These are phyloP conservation scores for Achlya flavicornis DNA, from an alignment of 2,888 invertebrate genomes.

Conservation along the genomic window DNA sequence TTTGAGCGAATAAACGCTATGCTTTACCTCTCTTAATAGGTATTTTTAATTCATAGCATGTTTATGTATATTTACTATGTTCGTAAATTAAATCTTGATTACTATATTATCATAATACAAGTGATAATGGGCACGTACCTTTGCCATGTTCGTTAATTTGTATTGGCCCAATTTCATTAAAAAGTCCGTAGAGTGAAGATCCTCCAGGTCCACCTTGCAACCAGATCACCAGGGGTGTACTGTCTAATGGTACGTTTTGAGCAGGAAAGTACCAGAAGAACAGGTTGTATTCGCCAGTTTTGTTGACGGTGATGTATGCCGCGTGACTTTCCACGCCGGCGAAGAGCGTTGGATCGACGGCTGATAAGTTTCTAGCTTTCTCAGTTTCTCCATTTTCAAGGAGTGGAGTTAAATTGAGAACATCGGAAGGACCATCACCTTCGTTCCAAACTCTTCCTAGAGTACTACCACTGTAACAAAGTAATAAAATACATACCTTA, in stretches of 20 bases:
- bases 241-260: conserved; percentile 39
- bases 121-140: background rate
- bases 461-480: background rate
- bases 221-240: conserved; percentile 68
- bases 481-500: background rate
- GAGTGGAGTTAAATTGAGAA: background rate
- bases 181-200: conserved; percentile 66
- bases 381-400: conserved; percentile 1
- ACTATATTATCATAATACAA: too few species aligned
- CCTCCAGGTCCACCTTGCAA: conserved; percentile 73
- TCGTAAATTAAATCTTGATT: too few species aligned
- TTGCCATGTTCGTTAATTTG: background rate
- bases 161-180: conserved; percentile 68
- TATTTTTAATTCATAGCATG: too few species aligned
- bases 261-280: conserved; percentile 91
- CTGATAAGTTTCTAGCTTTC: background rate
- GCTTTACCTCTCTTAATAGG: too few species aligned
- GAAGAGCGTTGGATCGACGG: background rate
- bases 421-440: background rate
- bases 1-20: too few species aligned
- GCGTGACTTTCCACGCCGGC: background rate
- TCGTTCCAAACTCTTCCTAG: background rate
- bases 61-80: too few species aligned
- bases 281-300: conserved; percentile 86
- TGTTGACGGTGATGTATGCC: conserved; percentile 84